Percentiles rank a stretch among this genome's conserved stretches.
Evolutionary conservation across 2,797 vertebrate genomes (phyloP).

Genomic region (Epinephelus awoara): DNA sequence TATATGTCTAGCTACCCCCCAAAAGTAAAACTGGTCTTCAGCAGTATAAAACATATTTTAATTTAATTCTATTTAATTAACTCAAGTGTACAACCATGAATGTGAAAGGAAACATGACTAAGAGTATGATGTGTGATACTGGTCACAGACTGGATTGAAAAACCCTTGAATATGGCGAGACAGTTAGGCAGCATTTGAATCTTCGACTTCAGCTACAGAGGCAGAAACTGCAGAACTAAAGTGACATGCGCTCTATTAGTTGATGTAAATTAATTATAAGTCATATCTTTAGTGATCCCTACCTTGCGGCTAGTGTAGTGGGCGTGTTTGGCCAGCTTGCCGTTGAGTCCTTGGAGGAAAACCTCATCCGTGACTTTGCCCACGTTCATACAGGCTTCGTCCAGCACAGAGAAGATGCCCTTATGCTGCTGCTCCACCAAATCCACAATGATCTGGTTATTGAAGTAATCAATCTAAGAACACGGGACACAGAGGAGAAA

Average conservation of each 20-base stretch:
- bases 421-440: conserved; percentile 98
- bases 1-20: too few species aligned
- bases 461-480: conserved; percentile 96
- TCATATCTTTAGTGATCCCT: conserved; percentile 26
- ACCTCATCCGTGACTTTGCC: conserved; percentile 97
- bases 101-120: too few species aligned
- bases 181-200: not conserved
- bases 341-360: conserved; percentile 96
- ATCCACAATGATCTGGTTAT: conserved; percentile 98
- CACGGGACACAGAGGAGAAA: not conserved
- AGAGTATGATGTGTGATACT: not conserved
- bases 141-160: not conserved
- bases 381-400: conserved; percentile 98
- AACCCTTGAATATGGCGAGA: not conserved
- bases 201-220: not conserved
- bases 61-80: not conserved
- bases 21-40: too few species aligned
- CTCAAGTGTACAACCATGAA: not conserved
- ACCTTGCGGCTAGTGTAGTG: conserved; percentile 99
- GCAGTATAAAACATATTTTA: too few species aligned
- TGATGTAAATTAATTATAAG: not conserved
- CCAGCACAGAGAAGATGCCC: conserved; percentile 95
- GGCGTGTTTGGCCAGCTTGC: conserved; percentile 92
- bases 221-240: not conserved
- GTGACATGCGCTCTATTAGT: not conserved